Base-by-base conservation (phyloP, 2,797 vertebrate species). In the Smutsia temminckii region DNA sequence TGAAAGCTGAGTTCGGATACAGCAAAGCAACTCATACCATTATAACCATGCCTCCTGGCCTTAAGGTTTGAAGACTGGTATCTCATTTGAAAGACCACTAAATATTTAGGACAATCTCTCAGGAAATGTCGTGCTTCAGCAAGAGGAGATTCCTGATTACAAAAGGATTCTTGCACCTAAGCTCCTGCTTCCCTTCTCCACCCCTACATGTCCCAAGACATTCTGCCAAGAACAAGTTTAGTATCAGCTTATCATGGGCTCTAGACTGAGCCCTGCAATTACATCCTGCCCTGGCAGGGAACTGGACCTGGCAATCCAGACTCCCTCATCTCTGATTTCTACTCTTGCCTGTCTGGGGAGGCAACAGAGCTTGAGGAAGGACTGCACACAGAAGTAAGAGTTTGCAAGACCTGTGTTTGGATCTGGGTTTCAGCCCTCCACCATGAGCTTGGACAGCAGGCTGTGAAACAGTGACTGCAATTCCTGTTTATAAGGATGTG, bases 141-240 rank as follows among this genome's bases (percentile, higher is more conserved):
- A 72, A 85, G 55, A 85, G 79, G 89, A 53, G 92, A 18, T 51
- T 42, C 53, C 78, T 61, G 63, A 55, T 85, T 75, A 89, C 27
- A 68, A 75, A 86, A 85, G 25, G 53, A 61, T 78, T 55, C 55
- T 72, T 46, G 49, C 59, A 37, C 53, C 63, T 86, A 57, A 79
- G 55, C 59, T 25, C 85, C 32, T n/a, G 64, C 72, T 90, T 32
- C 68, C 57, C 42, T 83, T 87, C 80, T 80, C 75, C 81, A 29
- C 75, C 49, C 53, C 77, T 18, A 89, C 84, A 57, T 3, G 6
- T 79, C 59, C 80, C 85, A 74, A 51, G 51, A 86, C 9, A 21
- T 78, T 85, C 64, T 81, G 95, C 94, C 93, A 97, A 96, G 74
- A 91, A 55, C 90, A 91, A 89, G 87, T 87, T 92, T 91, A 94